Base-by-base conservation (phyloP, 2,113 vertebrate genomes). In the Percopsis transmontana region DNA sequence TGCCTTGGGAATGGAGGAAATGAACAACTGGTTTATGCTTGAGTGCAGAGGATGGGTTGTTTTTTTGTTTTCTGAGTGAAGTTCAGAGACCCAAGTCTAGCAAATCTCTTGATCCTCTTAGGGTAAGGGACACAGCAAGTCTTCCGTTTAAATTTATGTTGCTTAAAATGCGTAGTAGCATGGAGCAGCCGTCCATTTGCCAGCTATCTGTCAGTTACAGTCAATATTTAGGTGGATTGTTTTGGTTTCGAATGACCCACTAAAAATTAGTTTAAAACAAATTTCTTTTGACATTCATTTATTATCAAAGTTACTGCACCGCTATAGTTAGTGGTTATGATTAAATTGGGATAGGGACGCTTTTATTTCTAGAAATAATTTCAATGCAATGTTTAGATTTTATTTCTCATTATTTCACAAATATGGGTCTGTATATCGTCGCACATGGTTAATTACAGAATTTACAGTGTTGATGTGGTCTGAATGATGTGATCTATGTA, bases 141-240 rank as follows among this genome's bases (percentile, higher is more conserved):
- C 83, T 83, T 85, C 79, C 69, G 58, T 84, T 79, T 77, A n/a
- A 77, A 15, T 76, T 80, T 71, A 71, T 81, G 71, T 86, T 74
- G 84, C 81, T 73, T 58, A 51, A 40, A 1, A 67, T 67, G 77
- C 76, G 2, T 7, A 33, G 27, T 33, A 7, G 27, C 8, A 7
- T 76, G 68, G 63, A 70, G 54, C 79, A 77, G 76, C 45, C 57
- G 61, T 74, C 72, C 81, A 76, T 80, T 77, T 80, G 55, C 74
- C 63, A 69, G 77, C 62, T 70, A 53, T 72, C 89, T n/a, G n/a
- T n/a, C n/a, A n/a, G n/a, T 85, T 87, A 83, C 85, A 84, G 27
- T 20, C 58, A 33, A 18, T 12, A 10, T 70, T 74, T 72, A 20
- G 67, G 48, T 54, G 23, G 21, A 52, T 64, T 67, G 41, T 65